A percentile compares a stretch with the other conserved stretches of the same genome.
phyloP scores from a whole-genome alignment of 2,888 invertebrate species.

The Eilema sororculum region DNA sequence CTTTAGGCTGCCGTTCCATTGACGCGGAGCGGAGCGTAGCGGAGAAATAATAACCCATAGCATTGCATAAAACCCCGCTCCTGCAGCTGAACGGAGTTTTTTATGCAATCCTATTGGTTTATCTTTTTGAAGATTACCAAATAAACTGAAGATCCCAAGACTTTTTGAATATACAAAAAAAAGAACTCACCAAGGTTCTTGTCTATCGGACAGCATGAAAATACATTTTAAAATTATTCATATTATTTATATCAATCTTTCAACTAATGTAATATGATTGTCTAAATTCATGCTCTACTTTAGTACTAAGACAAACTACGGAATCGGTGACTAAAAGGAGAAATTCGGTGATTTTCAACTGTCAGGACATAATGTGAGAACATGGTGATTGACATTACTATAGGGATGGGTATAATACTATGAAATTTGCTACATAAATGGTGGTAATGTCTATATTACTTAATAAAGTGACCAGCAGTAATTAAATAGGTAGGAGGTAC shows the following conservation, averaged over 20 bases:
- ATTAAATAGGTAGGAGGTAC: constrained; percentile 5
- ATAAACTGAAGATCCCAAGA: too few species aligned
- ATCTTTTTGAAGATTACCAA: too few species aligned
- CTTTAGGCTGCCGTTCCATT: too few species aligned
- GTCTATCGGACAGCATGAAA: constrained; percentile 83
- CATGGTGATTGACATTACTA: constrained; percentile 24
- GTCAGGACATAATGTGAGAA: constrained; percentile 24
- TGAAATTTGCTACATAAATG: neutral
- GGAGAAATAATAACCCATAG: too few species aligned
- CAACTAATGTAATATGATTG: constrained; percentile 16
- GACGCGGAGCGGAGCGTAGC: too few species aligned
- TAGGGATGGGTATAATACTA: neutral
- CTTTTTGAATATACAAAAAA: constrained; percentile 39
- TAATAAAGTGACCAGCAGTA: neutral
- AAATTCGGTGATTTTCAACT: constrained; percentile 30
- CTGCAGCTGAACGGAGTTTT: too few species aligned
- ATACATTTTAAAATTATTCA: constrained; percentile 62
- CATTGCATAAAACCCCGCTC: too few species aligned
- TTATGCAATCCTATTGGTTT: too few species aligned
- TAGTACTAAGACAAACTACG: constrained; percentile 30
- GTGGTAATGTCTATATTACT: constrained; percentile 7
- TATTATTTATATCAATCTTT: constrained; percentile 39
- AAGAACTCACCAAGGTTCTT: constrained; percentile 84
- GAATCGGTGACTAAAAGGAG: constrained; percentile 33
- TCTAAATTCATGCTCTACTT: constrained; percentile 49